Percentiles rank a stretch among this genome's conserved stretches.
phyloP scores from a whole-genome alignment of 1,140 invertebrate genomes.

The Zaprionus ornatus region DNA sequence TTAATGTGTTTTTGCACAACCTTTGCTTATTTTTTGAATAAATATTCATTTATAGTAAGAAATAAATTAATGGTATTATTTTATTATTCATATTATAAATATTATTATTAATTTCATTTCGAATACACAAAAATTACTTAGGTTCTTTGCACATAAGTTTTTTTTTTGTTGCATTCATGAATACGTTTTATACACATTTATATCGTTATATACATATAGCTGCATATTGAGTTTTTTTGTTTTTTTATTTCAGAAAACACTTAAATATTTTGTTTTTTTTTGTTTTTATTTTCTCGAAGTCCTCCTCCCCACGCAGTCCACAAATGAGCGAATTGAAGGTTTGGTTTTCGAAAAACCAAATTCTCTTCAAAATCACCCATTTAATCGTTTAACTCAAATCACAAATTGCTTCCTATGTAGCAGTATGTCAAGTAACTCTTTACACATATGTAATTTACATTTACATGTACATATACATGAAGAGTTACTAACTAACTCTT shows the following conservation, averaged over 20 bases:
- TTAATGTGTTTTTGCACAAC: conserved; percentile 82
- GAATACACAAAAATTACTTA: conserved; percentile 57
- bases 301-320: background rate
- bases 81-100: conserved; percentile 44
- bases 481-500: too few species aligned
- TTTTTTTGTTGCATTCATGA: conserved; percentile 25
- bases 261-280: conserved; percentile 64
- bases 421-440: too few species aligned
- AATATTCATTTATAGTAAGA: conserved; percentile 82
- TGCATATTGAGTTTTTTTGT: conserved; percentile 68
- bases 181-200: conserved; percentile 50
- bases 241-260: conserved; percentile 53
- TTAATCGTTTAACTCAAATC: conserved; percentile 47
- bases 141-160: conserved; percentile 50
- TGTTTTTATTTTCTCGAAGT: conserved; percentile 38
- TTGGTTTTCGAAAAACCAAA: conserved; percentile 33
- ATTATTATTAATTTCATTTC: conserved; percentile 64
- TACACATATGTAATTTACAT: too few species aligned
- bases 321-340: conserved; percentile 17
- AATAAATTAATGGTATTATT: conserved; percentile 73
- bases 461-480: too few species aligned
- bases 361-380: conserved; percentile 40
- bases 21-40: conserved; percentile 81
- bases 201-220: conserved; percentile 66
- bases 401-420: conserved; percentile 67